Evolutionary conservation across 2,113 vertebrate species (phyloP), one percentile per base, ranked within the genome.

Genomic region (Hydrochoerus hydrochaeris): DNA sequence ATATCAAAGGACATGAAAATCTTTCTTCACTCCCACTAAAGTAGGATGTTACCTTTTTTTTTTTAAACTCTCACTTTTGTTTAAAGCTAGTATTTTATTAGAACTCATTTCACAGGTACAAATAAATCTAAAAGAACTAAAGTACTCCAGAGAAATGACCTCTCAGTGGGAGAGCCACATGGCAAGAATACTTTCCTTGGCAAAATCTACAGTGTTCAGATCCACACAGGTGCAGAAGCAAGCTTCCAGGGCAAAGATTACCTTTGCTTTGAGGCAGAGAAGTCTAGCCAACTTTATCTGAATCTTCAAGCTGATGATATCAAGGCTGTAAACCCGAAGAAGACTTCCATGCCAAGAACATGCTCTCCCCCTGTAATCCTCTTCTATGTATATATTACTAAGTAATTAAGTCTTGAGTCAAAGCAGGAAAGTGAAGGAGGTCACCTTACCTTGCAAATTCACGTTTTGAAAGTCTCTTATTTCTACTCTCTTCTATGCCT

Each of bases 71-170:
- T 78, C 65, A n/a, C 19, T 65, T 93, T 57, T 62, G 38, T 88
- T 96, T 54, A 85, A 95, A 88, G 62, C 7, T 20, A 85, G 0
- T 14, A 62, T 62, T 87, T 92, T 17, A 5, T 54, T 75, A 90
- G 62, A 81, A 63, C 12, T 41, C 57, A 1, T 84, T 93, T 87
- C 28, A 38, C 11, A 46, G 54, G 63, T 54, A 32, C 41, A 92
- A 57, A 82, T 58, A 82, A 57, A 67, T 75, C 9, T 54, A 32
- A 71, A 81, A 91, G 73, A 87, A 71, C 14, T 54, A 32, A 71
- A 80, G 3, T n/a, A 14, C 9, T 78, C 8, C 35, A 35, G 71
- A 78, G 52, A 82, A 32, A 85, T 0, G 46, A 73, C 75, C 19
- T 20, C 10, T 85, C 83, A n/a, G 20, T 7, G 19, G 30, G 14